Percentiles rank a stretch among this genome's conserved stretches.
These are phyloP conservation scores for Ascidia mentula DNA, from an alignment of 23 tunicate species.

Conservation along the genomic window DNA sequence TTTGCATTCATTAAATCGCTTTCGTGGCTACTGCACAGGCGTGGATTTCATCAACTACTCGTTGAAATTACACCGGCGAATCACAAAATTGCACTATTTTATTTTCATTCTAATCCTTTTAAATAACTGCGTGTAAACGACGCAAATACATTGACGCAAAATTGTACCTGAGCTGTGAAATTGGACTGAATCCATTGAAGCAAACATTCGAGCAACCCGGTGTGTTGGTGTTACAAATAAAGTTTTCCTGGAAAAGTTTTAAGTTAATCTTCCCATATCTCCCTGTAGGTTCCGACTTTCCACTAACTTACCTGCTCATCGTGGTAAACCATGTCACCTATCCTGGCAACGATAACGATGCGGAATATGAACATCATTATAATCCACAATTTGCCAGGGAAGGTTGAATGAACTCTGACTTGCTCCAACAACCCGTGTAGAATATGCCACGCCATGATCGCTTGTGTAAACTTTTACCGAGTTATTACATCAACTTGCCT, in stretches of 20 bases:
- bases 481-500: too few relatives aligned
- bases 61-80: too few relatives aligned
- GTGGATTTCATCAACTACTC: too few relatives aligned
- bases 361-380: conserved; percentile 96
- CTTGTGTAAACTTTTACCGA: too few relatives aligned
- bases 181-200: conserved; percentile 86
- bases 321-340: conserved; percentile 93
- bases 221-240: conserved; percentile 85
- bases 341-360: conserved; percentile 93
- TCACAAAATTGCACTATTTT: too few relatives aligned
- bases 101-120: too few relatives aligned
- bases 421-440: conserved; percentile 81
- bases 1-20: too few relatives aligned
- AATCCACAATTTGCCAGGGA: conserved; percentile 99
- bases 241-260: conserved; percentile 40
- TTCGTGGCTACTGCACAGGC: too few relatives aligned
- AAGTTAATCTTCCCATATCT: not conserved
- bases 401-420: conserved; percentile 87
- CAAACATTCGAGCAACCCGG: conserved; percentile 97
- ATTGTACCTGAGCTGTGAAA: conserved; percentile 90
- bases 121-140: too few relatives aligned
- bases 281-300: not conserved
- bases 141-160: too few relatives aligned
- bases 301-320: conserved; percentile 86
- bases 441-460: conserved; percentile 97